Base-by-base conservation (phyloP, 2,797 vertebrate genomes). In the Pangasius djambal region DNA sequence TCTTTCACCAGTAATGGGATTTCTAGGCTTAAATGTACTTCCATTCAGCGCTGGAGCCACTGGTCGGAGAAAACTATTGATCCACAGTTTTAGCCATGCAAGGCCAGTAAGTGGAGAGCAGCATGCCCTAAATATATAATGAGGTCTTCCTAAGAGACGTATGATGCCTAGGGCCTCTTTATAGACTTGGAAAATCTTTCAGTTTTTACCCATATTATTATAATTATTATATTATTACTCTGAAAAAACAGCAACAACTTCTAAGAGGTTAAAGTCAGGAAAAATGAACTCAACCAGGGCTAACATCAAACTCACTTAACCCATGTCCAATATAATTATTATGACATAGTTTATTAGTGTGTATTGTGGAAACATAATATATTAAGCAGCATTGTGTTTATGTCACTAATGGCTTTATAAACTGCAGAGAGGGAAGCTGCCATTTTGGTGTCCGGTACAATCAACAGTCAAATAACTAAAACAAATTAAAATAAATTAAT, bases 21-120 rank as follows among this genome's bases (percentile, higher is more conserved):
- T 95, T 95, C 93, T 93, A 37, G 83, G 91, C 93, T 92, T 94
- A 95, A 96, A 95, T 94, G 94, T 95, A 94, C 94, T 95, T 94
- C 90, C 93, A 92, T 93, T 94, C 91, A 91, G 91, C 48, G 40
- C 84, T 88, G 75, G 92, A 94, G 94, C 93, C 92, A 91, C 91
- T 91, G 93, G 92, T 95, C 92, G 91, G n/a, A 83, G 57, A 93
- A 93, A 95, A 95, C 93, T 95, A 96, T 96, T 94, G 96, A 97
- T 96, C 96, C 92, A 92, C 93, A 94, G 94, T 94, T 95, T 95
- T 94, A 95, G 94, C 89, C 90, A 92, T 94, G 93, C 94, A 91
- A 93, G 93, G 92, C 94, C 88, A 90, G 89, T 89, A 93, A 92
- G 85, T 88, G 88, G 90, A 94, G 93, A 93, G 94, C 92, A 93